Evolutionary conservation across 2,888 invertebrate genomes (phyloP).

Genomic region (Pheosia gnoma): DNA sequence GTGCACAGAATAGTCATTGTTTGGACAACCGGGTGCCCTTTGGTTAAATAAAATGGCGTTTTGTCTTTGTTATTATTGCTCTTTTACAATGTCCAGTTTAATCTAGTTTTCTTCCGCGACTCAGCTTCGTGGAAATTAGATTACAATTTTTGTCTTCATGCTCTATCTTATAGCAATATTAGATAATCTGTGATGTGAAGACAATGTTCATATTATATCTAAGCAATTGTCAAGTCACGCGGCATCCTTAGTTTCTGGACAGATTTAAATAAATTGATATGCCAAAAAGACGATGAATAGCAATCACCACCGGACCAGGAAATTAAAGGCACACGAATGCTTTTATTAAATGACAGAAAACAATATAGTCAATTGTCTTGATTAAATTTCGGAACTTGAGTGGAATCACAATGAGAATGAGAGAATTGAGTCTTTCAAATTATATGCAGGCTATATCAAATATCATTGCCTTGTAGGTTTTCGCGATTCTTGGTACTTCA

Average conservation of each 20-base stretch:
- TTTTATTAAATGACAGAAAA: conserved; percentile 2
- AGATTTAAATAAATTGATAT: neutral
- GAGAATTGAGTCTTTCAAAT: neutral
- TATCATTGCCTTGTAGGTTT: neutral
- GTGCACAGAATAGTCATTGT: conserved; percentile 1
- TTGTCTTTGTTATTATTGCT: conserved; percentile 3
- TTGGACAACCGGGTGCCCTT: neutral
- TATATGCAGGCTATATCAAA: conserved; percentile 5
- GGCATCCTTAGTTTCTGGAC: no score
- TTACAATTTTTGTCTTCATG: no score
- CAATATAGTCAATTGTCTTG: conserved; percentile 4
- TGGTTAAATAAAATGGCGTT: neutral
- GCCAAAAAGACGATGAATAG: neutral
- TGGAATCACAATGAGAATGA: neutral
- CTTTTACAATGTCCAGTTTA: neutral
- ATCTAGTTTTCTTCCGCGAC: no score
- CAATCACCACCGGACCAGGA: neutral
- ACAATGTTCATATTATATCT: no score
- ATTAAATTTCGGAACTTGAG: conserved; percentile 6
- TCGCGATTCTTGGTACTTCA: neutral
- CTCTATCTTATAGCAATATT: no score
- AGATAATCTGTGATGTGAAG: no score
- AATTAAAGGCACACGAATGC: neutral
- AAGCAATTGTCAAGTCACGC: no score
- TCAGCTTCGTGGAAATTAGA: no score